Percentiles rank a stretch among this genome's conserved stretches.
Evolutionary conservation across 2,888 invertebrate species (phyloP).

Genomic region (Drosophila ezoana): DNA sequence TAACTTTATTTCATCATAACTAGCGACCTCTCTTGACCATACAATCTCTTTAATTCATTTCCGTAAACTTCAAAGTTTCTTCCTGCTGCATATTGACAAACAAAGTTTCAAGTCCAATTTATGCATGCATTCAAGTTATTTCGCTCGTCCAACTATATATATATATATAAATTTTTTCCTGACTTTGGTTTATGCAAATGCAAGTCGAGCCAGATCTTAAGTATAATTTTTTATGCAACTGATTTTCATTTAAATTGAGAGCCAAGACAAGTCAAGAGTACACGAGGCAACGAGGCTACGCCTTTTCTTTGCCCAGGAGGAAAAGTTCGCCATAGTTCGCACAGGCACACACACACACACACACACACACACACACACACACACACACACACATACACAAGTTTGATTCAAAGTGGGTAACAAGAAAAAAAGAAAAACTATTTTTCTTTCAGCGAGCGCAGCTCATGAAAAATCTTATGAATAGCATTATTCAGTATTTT

Average conservation of each 20-base stretch:
- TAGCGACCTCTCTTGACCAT: constrained; percentile 21
- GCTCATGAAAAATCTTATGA: constrained; percentile 73
- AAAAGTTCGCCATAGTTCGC: constrained; percentile 54
- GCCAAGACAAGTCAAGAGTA: constrained; percentile 50
- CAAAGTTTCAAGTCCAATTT: constrained; percentile 63
- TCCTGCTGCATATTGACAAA: constrained; percentile 58
- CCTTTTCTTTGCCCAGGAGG: constrained; percentile 46
- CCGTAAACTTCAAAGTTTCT: constrained; percentile 43
- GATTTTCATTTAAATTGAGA: constrained; percentile 78
- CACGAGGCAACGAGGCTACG: constrained; percentile 25
- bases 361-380: not conserved
- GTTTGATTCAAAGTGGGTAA: constrained; percentile 38
- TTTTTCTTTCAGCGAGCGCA: constrained; percentile 59
- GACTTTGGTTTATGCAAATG: constrained; percentile 61
- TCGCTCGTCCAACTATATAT: constrained; percentile 30
- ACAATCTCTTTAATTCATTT: constrained; percentile 65
- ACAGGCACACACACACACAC: constrained; percentile 13
- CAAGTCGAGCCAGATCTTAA: constrained; percentile 50
- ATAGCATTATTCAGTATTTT: constrained; percentile 73
- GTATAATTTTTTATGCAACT: constrained; percentile 62
- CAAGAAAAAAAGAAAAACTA: constrained; percentile 46
- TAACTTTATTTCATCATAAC: constrained; percentile 21
- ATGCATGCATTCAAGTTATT: constrained; percentile 56
- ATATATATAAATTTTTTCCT: constrained; percentile 5
- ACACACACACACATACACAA: no score